A percentile compares a stretch with the other conserved stretches of the same genome.
phyloP scores from a whole-genome alignment of 2,888 invertebrate species.

The Tipula lateralis region DNA sequence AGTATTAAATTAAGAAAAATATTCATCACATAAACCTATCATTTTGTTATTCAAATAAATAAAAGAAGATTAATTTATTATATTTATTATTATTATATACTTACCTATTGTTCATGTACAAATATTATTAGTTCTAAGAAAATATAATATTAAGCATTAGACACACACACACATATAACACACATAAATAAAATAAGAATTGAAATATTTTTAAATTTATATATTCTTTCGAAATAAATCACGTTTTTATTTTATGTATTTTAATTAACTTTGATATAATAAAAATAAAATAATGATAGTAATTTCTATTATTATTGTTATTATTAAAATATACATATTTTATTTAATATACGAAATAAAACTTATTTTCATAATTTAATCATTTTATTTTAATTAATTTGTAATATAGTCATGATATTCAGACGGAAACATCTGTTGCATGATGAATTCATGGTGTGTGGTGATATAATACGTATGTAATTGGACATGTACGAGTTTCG shows the following conservation, averaged over 20 bases:
- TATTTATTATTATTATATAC: neutral
- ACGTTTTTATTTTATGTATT: constrained; percentile 19
- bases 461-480: too few relatives aligned
- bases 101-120: neutral
- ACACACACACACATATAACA: neutral
- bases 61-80: neutral
- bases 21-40: neutral
- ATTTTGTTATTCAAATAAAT: neutral
- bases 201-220: neutral
- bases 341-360: neutral
- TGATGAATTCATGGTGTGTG: neutral
- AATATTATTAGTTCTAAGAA: neutral
- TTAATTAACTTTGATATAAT: neutral
- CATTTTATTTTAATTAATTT: neutral
- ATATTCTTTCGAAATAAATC: neutral
- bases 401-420: neutral
- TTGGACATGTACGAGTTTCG: too few relatives aligned
- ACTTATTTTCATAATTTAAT: neutral
- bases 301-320: neutral
- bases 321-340: constrained; percentile 6
- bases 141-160: neutral
- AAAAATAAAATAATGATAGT: neutral
- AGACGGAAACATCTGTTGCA: neutral
- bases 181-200: neutral
- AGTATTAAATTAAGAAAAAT: neutral